These are phyloP conservation scores for Lathamus discolor DNA, from an alignment of 2,113 vertebrate species.

Conservation along the genomic window DNA sequence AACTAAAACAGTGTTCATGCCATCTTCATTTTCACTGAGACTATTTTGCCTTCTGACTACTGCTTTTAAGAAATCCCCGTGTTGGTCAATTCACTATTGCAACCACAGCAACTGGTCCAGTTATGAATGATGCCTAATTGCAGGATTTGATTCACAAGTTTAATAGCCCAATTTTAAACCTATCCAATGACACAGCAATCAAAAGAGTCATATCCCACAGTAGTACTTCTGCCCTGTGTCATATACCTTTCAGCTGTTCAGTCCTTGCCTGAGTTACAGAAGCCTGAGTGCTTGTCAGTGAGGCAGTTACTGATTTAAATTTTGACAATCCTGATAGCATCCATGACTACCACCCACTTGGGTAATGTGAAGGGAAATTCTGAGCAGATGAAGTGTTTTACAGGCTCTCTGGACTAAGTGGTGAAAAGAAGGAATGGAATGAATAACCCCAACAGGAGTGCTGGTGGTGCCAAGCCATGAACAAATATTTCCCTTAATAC, in stretches of 20 bases:
- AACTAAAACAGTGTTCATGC: neutral
- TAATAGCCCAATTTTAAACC: neutral
- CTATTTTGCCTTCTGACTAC: neutral
- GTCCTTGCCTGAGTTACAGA: fast-evolving
- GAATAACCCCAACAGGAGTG: conserved; percentile 26
- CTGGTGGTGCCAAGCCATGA: conserved; percentile 49
- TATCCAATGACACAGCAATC: neutral
- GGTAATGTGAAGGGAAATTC: neutral
- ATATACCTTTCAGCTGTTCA: neutral
- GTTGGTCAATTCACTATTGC: neutral
- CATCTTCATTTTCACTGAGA: neutral
- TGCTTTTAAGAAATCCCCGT: neutral
- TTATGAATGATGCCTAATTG: neutral
- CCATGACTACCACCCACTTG: neutral
- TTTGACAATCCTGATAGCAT: conserved; percentile 3
- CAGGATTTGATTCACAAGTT: neutral
- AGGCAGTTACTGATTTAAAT: neutral
- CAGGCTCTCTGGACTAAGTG: conserved; percentile 8
- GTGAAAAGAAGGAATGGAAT: conserved; percentile 50
- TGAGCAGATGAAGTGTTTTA: conserved; percentile 47
- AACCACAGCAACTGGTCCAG: neutral
- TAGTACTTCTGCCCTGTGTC: neutral
- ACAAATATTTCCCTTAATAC: conserved; percentile 44
- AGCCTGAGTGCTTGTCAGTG: neutral
- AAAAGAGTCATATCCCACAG: neutral